Evolutionary conservation across 2,888 invertebrate species (phyloP).

Genomic region (Itoplectis maculator): DNA sequence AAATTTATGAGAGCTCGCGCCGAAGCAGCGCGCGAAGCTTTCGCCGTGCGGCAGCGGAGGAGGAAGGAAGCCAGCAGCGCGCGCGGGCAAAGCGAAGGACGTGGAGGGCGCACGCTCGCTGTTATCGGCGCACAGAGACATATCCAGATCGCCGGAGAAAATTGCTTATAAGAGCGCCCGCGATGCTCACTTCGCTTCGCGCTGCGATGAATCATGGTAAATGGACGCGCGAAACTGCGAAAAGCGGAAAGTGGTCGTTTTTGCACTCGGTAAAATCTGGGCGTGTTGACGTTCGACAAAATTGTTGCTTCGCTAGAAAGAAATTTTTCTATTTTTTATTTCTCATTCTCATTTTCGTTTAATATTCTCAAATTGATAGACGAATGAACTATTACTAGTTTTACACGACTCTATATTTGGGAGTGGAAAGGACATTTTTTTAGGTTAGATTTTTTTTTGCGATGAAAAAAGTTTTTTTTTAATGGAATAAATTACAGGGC

Average conservation of each 20-base stretch:
- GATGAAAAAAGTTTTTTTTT: too few relatives aligned
- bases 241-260: background rate
- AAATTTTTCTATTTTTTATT: too few relatives aligned
- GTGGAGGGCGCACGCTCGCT: constrained; percentile 1
- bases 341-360: too few relatives aligned
- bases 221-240: background rate
- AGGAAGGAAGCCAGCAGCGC: constrained; percentile 30
- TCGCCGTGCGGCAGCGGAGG: constrained; percentile 36
- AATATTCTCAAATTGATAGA: too few relatives aligned
- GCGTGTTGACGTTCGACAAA: too few relatives aligned
- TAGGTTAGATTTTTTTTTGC: too few relatives aligned
- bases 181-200: constrained; percentile 37
- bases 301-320: too few relatives aligned
- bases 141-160: constrained; percentile 38
- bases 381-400: too few relatives aligned
- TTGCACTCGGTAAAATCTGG: background rate
- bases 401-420: too few relatives aligned
- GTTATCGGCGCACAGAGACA: constrained; percentile 36
- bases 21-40: constrained; percentile 60
- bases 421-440: too few relatives aligned
- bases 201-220: constrained; percentile 34
- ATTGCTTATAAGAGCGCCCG: constrained; percentile 18
- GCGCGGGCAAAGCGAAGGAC: too few relatives aligned
- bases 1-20: constrained; percentile 79
- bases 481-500: too few relatives aligned